A percentile compares a stretch with the other conserved stretches of the same genome.
Evolutionary conservation across 1,140 invertebrate species (phyloP).

Genomic region (Yoshiicerus persimilis): DNA sequence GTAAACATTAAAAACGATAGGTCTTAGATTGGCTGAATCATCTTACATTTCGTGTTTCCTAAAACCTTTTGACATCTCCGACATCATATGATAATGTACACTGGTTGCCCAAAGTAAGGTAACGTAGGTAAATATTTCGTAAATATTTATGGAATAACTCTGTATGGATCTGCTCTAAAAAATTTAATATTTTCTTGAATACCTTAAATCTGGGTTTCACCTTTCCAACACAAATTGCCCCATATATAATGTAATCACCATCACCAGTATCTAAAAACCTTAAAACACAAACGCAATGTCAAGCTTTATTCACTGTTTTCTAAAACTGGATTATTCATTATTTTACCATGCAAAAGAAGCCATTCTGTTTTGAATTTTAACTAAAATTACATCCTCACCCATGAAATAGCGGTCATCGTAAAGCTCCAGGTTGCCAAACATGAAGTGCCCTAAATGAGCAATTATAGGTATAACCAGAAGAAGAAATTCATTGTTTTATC

Average conservation of each 20-base stretch:
- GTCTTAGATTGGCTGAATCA: background rate
- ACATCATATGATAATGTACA: constrained; percentile 30
- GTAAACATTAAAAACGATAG: background rate
- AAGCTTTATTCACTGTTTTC: background rate
- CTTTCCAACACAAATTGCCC: constrained; percentile 36
- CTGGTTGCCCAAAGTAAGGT: constrained; percentile 53
- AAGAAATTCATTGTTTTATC: too few species aligned
- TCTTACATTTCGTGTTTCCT: background rate
- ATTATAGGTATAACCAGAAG: too few species aligned
- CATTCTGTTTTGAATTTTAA: constrained; percentile 23
- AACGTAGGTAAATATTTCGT: too few species aligned
- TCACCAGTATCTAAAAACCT: constrained; percentile 35
- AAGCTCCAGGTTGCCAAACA: background rate
- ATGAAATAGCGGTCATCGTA: constrained; percentile 12
- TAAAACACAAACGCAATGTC: background rate
- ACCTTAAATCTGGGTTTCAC: constrained; percentile 37
- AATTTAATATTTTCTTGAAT: constrained; percentile 23
- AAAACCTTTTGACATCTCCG: constrained; percentile 29
- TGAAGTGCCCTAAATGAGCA: background rate
- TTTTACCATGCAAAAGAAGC: background rate
- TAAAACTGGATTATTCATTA: background rate
- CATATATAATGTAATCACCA: too few species aligned
- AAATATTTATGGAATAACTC: background rate
- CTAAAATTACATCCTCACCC: constrained; percentile 32
- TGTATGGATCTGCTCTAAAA: constrained; percentile 25